Base-by-base conservation (phyloP, 2,888 invertebrate species). In the Conomelus anceps region DNA sequence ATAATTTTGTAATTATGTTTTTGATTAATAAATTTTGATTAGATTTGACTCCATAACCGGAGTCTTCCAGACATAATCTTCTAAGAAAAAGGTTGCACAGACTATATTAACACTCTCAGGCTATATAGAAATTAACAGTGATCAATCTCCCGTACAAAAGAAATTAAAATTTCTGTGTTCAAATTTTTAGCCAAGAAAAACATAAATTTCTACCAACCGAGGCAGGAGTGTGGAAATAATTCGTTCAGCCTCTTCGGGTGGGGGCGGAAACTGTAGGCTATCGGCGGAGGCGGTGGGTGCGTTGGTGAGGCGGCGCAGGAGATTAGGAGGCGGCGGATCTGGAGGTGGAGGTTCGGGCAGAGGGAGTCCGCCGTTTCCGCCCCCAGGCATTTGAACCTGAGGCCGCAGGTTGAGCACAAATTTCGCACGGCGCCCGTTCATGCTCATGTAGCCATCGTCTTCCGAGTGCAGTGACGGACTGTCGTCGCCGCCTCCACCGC, bases 381-480 rank as follows among this genome's bases (percentile, higher is more conserved):
- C 13, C n/a, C n/a, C 63, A n/a, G n/a, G n/a, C 63, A 63, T 63
- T n/a, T 63, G 63, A 63, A 89, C 86, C 24, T 87, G 86, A 22
- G 89, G 90, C 95, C 94, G 96, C 94, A 95, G 96, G 93, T 95
- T 95, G 93, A 96, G 94, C 93, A 96, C 95, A 94, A 96, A 96
- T 94, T 96, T 96, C 92, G 96, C 95, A 26, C 95, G 96, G 93
- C 97, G 95, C 92, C 97, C 97, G 95, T 97, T 97, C 95, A 97
- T 97, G 94, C 97, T 97, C 97, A 97, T 97, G 94, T 97, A 97
- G 93, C 97, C 97, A 95, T 97, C 97, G 95, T 97, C 97, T 93
- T 97, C 97, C 89, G 97, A 97, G 93, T 97, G 97, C 93, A 88
- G 23, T 6, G 84, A 23, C n/a, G 87, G 88, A 26, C 90, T 88